Conservation (phyloP, 2,797 vertebrate species). For the Etheostoma nigrum region DNA sequence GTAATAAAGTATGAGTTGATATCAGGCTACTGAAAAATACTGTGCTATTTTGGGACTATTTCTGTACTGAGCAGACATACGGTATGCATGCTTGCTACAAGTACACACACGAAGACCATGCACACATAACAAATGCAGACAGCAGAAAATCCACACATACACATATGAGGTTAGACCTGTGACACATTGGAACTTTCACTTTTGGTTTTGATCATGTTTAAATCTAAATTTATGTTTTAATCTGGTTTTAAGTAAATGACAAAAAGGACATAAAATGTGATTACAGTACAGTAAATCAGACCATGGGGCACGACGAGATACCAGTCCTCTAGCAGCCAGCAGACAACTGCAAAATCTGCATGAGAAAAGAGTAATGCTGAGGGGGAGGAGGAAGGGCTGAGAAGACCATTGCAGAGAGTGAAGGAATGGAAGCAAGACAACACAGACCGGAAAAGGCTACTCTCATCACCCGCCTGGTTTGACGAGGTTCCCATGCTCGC, state of each 20-base stretch:
- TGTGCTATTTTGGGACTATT: conserved; percentile 45
- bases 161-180: not conserved
- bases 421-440: conserved; percentile 39
- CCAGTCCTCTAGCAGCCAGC: not conserved
- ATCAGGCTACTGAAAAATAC: conserved; percentile 36
- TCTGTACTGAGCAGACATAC: conserved; percentile 16
- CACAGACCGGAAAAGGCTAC: conserved; percentile 36
- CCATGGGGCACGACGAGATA: not conserved
- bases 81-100: not conserved
- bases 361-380: not conserved
- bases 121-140: conserved; percentile 1
- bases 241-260: conserved; percentile 2
- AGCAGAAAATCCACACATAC: conserved; percentile 16
- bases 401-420: conserved; percentile 21
- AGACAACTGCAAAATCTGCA: conserved; percentile 18
- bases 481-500: conserved; percentile 69
- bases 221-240: not conserved
- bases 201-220: conserved; percentile 20
- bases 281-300: conserved; percentile 11
- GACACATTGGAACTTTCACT: conserved; percentile 7
- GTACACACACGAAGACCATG: conserved; percentile 9
- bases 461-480: conserved; percentile 67
- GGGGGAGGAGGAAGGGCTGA: conserved; percentile 11
- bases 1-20: conserved; percentile 35
- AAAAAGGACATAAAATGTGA: not conserved